Base-by-base conservation (phyloP, 2,888 invertebrate genomes). In the Ochropleura leucogaster region DNA sequence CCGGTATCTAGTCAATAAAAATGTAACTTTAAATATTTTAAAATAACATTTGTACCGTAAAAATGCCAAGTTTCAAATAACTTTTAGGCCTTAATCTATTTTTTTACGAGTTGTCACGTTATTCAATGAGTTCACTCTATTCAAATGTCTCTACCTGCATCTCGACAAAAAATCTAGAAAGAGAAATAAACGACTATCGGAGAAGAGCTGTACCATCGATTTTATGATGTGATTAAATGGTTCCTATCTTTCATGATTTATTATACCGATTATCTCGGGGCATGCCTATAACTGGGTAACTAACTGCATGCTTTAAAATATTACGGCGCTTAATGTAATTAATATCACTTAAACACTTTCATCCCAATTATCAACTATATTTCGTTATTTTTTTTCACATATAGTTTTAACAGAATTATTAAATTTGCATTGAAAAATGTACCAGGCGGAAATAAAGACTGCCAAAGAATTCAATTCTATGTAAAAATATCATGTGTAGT, bases 211-310 rank as follows among this genome's bases (percentile, higher is more conserved):
- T 30, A 57, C 68, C 62, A 73, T 77, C 63, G 72, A 71, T 80
- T 75, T 72, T 79, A 82, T 74, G 76, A 66, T 63, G 65, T 67
- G 76, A 74, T 79, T 79, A 82, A 75, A 78, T 80, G 59, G 44
- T 74, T 72, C 74, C 87, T 84, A 83, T 85, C 80, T 74, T 63
- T 60, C 63, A 67, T 86, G 77, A 88, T 86, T 84, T 86, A 88
- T 85, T 59, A 75, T 72, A 46, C 20, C 55, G 69, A 66, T 65
- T 47, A 73, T 66, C 80, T 68, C 46, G 53, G 68, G 51, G 49
- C 53, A 72, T 67, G 1, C 46, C 49, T 18, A 59, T 75, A 84
- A 70, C 68, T 63, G 62, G 47, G 59, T 55, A 72, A 68, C 70
- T 30, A 47, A 47, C 16, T 68, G 14, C 65, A 42, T 55, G 40